phyloP scores from a whole-genome alignment of 2,888 invertebrate species.

The Parnassius mnemosyne region DNA sequence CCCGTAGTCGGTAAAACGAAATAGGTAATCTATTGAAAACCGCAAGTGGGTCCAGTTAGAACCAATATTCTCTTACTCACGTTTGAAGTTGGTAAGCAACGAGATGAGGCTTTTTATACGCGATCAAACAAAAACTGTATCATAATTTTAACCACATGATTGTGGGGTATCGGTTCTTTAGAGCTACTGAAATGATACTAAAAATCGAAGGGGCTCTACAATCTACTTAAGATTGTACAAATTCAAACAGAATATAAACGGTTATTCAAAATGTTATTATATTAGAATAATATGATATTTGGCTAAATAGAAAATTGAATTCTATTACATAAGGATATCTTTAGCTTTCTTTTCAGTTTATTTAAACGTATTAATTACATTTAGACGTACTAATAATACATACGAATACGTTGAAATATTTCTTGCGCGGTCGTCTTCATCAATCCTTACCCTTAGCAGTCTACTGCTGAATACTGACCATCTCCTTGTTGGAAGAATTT shows the following conservation, averaged over 20 bases:
- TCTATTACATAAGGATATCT: no score
- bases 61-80: conserved; percentile 50
- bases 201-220: conserved; percentile 5
- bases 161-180: conserved; percentile 29
- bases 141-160: conserved; percentile 62
- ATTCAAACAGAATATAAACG: not conserved
- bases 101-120: conserved; percentile 59
- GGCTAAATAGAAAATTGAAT: no score
- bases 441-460: no score
- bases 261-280: no score
- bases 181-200: conserved; percentile 12
- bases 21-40: conserved; percentile 34
- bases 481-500: no score
- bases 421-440: no score
- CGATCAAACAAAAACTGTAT: conserved; percentile 62
- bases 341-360: no score
- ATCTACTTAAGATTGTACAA: not conserved
- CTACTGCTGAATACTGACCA: no score
- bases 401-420: no score
- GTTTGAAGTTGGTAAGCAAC: conserved; percentile 57
- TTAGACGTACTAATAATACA: no score
- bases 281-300: no score
- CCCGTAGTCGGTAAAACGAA: conserved; percentile 9
- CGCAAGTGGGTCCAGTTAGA: conserved; percentile 51
- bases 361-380: no score